Evolutionary conservation across 2,888 invertebrate species (phyloP), one percentile per base, ranked within the genome.

Genomic region (Tetheella fluctuosa): DNA sequence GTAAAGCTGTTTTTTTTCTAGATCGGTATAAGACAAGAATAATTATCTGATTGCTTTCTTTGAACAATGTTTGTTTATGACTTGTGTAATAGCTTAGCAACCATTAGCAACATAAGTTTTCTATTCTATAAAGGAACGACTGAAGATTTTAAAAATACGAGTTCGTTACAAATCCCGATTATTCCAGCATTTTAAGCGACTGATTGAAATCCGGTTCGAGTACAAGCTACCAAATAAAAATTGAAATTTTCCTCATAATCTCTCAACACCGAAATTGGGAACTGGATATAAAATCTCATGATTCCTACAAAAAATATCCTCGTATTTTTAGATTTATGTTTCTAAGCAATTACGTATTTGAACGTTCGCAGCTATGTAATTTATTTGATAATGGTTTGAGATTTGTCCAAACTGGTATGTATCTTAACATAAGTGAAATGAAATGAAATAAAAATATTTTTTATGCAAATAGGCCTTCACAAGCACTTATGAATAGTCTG

Each of bases 141-240:
- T 34, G 34, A 34, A 34, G 13, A 7, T 34, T 13, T 13, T 13
- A 13, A 59, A 59, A 62, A 64, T 66, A 67, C 68, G 68, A 68
- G 62, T 62, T 63, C 62, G 65, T 64, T 59, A 65, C 71, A 74
- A 71, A 76, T 76, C 74, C 63, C 72, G 77, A 77, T 83, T 82
- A 79, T 81, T 77, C 76, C 78, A 74, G 68, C 75, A 65, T 73
- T 80, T 80, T 79, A 76, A 78, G 76, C 77, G 74, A 79, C 79
- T 82, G 77, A 86, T 83, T 81, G 80, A 77, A 82, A 80, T 74
- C 77, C 73, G 71, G 71, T 73, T 77, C 73, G 66, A 71, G 71
- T 67, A 70, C 71, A 77, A 69, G 68, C 70, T 70, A 70, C 71
- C 70, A 34, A 34, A 13, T 34, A 34, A 34, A 34, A 34, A 34